A percentile compares a stretch with the other conserved stretches of the same genome.
These are phyloP conservation scores for Shinisaurus crocodilurus DNA, from an alignment of 2,113 vertebrate species.

Conservation along the genomic window DNA sequence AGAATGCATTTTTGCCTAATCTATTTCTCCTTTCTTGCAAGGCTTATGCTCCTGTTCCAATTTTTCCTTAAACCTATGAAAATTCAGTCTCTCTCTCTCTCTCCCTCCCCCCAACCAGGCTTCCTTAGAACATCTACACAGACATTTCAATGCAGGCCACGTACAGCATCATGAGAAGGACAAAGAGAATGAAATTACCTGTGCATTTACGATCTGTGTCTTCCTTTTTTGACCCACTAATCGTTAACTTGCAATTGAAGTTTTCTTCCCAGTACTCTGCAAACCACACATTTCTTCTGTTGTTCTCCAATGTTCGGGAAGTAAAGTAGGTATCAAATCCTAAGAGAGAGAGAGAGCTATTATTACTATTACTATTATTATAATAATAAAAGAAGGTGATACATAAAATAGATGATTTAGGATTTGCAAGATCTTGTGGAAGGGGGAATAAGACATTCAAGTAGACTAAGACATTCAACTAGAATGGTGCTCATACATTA, in stretches of 20 bases:
- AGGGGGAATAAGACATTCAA: neutral
- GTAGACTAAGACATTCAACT: neutral
- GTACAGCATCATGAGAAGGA: conserved; percentile 18
- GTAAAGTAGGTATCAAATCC: conserved; percentile 94
- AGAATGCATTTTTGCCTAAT: conserved; percentile 7
- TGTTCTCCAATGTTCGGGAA: conserved; percentile 93
- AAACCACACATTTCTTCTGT: conserved; percentile 96
- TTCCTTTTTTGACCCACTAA: conserved; percentile 94
- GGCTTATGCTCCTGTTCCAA: conserved; percentile 39
- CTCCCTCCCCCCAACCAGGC: conserved; percentile 55
- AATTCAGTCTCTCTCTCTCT: conserved; percentile 56
- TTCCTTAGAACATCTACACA: conserved; percentile 36
- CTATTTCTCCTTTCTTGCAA: conserved; percentile 18
- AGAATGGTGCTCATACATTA: neutral
- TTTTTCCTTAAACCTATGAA: conserved; percentile 56
- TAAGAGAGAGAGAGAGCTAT: conserved; percentile 58
- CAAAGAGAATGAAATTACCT: conserved; percentile 75
- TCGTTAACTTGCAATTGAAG: conserved; percentile 96
- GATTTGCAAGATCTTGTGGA: neutral
- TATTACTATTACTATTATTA: neutral
- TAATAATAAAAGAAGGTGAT: neutral
- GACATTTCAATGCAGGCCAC: conserved; percentile 20
- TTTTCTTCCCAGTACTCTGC: conserved; percentile 98
- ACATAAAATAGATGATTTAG: neutral
- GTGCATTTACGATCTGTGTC: conserved; percentile 95